These are phyloP conservation scores for Bubalus kerabau DNA, from an alignment of 2,113 vertebrate genomes.

Conservation along the genomic window DNA sequence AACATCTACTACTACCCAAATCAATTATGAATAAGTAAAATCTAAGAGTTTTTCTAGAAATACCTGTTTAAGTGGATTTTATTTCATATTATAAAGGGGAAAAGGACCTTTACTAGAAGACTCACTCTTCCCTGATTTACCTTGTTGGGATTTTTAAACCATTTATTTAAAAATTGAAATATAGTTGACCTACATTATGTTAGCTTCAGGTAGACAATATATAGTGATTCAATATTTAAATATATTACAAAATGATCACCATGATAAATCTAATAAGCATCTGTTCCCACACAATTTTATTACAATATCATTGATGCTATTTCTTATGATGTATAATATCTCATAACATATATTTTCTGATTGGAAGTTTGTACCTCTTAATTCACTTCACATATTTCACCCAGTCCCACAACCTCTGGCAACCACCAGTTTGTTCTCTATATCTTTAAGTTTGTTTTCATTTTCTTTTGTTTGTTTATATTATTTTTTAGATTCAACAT, in stretches of 20 bases:
- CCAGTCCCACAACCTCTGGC: not conserved
- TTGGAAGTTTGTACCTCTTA: not conserved
- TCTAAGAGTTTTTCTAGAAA: not conserved
- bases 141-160: not conserved
- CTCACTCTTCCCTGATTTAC: not conserved
- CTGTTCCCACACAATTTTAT: not conserved
- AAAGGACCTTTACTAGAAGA: not conserved
- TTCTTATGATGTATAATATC: not conserved
- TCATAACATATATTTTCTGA: not conserved
- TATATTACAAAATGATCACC: not conserved
- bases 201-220: not conserved
- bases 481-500: not conserved
- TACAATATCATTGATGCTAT: not conserved
- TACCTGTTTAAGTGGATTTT: not conserved
- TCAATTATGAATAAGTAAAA: constrained; percentile 9
- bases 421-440: not conserved
- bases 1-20: not conserved
- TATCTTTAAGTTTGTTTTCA: not conserved
- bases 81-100: not conserved
- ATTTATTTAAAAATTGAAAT: not conserved
- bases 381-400: not conserved
- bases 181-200: not conserved
- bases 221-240: not conserved
- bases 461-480: not conserved
- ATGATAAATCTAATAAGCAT: not conserved